Evolutionary conservation across 2,113 vertebrate species (phyloP).

Genomic region (Upupa epops): DNA sequence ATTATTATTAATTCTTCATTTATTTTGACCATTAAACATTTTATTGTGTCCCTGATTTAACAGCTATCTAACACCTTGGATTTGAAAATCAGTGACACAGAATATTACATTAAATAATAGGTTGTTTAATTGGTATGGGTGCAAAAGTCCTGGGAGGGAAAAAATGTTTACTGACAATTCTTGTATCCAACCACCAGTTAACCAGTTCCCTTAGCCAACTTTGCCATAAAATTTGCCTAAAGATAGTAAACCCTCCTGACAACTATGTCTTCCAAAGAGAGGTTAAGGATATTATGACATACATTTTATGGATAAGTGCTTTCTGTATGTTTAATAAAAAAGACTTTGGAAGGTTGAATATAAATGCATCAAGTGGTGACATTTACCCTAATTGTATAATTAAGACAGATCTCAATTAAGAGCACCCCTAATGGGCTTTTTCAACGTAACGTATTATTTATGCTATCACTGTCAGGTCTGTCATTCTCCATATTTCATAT

Average conservation of each 20-base stretch:
- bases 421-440: constrained; percentile 20
- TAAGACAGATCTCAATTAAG: constrained; percentile 43
- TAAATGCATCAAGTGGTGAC: constrained; percentile 31
- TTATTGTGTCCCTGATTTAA: background rate
- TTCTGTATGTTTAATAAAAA: background rate
- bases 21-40: background rate
- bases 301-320: background rate
- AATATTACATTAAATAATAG: background rate
- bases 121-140: background rate
- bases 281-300: background rate
- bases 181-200: background rate
- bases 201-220: background rate
- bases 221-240: background rate
- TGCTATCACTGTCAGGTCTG: background rate
- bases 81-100: background rate
- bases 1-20: background rate
- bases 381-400: constrained; percentile 50
- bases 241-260: background rate
- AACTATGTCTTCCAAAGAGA: background rate
- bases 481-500: constrained; percentile 4
- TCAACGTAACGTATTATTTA: constrained; percentile 29
- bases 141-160: background rate
- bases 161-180: background rate
- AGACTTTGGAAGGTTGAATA: background rate
- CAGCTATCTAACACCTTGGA: background rate